Base-by-base conservation (phyloP, 2,888 invertebrate species). In the Thelaira solivaga region DNA sequence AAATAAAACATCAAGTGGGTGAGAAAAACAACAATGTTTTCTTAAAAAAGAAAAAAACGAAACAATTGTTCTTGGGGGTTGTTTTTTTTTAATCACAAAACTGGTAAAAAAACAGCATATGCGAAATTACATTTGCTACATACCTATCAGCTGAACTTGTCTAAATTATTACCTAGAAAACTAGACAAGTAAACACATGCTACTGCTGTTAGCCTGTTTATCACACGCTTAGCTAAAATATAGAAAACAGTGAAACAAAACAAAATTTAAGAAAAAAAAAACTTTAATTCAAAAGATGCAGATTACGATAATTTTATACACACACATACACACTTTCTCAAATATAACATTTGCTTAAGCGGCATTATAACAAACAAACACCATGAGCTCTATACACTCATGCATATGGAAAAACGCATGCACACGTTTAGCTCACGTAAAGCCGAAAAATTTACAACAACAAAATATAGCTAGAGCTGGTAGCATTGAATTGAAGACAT, bases 281-380 rank as follows among this genome's bases (percentile, higher is more conserved):
- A 39, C 7, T 55, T 47, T 36, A 51, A 24, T 47, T 43, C 36
- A 45, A 53, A 53, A 67, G 61, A 74, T 74, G 68, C 61, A 53
- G 67, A 67, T n/a, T 62, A 45, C 61, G 67, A 67, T 74, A 74
- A 74, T 59, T 20, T 57, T 65, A 34, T 57, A 59, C 57, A n/a
- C n/a, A n/a, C n/a, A n/a, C n/a, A n/a, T n/a, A n/a, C n/a, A n/a
- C n/a, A n/a, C n/a, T n/a, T n/a, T n/a, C n/a, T 73, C 57, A 65
- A 65, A 73, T 61, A 51, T 53, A 45, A 39, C 74, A 74, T 74
- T 67, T 61, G 59, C 59, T 74, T 67, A 67, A 53, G 74, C 74
- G 74, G 74, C 67, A 53, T 31, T 61, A 61, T 36, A 74, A 67
- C 65, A 51, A 74, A 43, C 41, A 41, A 47, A 64, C 20, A 11